Conservation (phyloP, 2,888 invertebrate species). For the Ceraclea dissimilis region DNA sequence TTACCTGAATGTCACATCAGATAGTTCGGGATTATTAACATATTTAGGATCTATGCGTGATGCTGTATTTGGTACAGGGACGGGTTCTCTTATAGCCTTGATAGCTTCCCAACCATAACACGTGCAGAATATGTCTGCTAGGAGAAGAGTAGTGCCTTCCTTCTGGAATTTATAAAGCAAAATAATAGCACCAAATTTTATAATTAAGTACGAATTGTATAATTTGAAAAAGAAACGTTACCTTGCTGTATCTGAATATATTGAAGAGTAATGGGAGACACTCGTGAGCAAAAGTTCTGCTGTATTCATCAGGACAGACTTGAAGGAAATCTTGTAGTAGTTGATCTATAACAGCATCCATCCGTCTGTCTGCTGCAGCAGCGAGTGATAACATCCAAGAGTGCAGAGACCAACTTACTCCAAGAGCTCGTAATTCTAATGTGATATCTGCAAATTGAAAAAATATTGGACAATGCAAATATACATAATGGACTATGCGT, state of each 20-base stretch:
- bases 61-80: conserved; percentile 54
- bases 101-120: conserved; percentile 84
- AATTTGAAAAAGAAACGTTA: no score
- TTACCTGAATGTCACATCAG: conserved; percentile 80
- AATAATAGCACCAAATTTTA: no score
- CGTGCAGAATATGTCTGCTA: conserved; percentile 85
- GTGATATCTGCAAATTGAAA: conserved; percentile 61
- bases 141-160: conserved; percentile 77
- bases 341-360: conserved; percentile 82
- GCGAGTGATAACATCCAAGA: conserved; percentile 88
- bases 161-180: conserved; percentile 48
- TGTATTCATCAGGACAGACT: conserved; percentile 85
- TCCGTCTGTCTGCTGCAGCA: conserved; percentile 74
- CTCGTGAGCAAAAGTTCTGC: conserved; percentile 82
- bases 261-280: conserved; percentile 84
- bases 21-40: conserved; percentile 88
- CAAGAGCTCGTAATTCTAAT: conserved; percentile 75
- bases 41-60: conserved; percentile 87
- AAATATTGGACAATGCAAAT: no score
- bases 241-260: conserved; percentile 84
- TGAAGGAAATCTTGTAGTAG: conserved; percentile 83
- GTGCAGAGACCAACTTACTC: conserved; percentile 86
- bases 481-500: no score
- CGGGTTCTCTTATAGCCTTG: conserved; percentile 61
- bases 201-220: no score